Evolutionary conservation across 2,888 invertebrate species (phyloP).

Genomic region (Pandemis heparana): DNA sequence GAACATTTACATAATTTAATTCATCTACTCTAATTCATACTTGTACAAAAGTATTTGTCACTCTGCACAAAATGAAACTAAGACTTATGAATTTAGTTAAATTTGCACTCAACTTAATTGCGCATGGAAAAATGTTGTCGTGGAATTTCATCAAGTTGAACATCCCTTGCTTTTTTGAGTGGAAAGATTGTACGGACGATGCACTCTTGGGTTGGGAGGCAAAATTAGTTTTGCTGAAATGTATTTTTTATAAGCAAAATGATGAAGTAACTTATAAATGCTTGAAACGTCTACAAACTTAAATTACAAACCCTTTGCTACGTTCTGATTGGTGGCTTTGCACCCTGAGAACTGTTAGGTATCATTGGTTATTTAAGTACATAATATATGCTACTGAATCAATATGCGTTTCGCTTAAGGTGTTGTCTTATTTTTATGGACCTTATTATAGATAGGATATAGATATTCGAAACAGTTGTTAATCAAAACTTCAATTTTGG

Average conservation of each 20-base stretch:
- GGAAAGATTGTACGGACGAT: slow-evolving; percentile 20
- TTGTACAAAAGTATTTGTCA: not conserved
- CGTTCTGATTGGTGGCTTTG: not conserved
- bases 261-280: not conserved
- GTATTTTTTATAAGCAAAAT: not conserved
- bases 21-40: too few species aligned
- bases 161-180: slow-evolving; percentile 19
- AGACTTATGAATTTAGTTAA: slow-evolving; percentile 14
- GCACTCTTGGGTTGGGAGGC: not conserved
- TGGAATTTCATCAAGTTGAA: slow-evolving; percentile 22
- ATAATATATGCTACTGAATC: too few species aligned
- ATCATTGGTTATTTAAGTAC: too few species aligned
- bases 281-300: not conserved
- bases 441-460: too few species aligned
- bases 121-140: slow-evolving; percentile 17
- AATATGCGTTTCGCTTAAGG: too few species aligned
- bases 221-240: not conserved
- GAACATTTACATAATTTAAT: too few species aligned
- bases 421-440: too few species aligned
- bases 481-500: too few species aligned
- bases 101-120: slow-evolving; percentile 23
- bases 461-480: too few species aligned
- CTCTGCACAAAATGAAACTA: slow-evolving; percentile 8
- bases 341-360: too few species aligned
- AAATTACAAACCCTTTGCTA: not conserved